These are phyloP conservation scores for Eulemur mongoz DNA, from an alignment of 2,797 vertebrate species.

Conservation along the genomic window DNA sequence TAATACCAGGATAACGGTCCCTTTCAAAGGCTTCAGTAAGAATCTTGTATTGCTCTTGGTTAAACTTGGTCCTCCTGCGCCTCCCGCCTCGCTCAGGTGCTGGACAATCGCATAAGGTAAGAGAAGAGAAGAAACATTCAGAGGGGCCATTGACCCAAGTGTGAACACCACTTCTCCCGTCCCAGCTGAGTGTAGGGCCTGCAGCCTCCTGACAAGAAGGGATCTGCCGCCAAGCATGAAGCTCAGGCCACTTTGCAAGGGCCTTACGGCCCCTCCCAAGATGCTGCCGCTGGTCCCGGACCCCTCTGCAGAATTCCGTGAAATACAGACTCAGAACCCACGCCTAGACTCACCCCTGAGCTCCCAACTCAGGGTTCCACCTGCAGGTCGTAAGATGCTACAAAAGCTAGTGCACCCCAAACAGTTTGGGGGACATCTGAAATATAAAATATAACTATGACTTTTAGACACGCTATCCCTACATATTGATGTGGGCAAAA, in stretches of 20 bases:
- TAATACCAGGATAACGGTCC: not conserved
- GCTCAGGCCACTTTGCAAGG: too few relatives aligned
- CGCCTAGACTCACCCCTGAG: not conserved
- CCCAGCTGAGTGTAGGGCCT: not conserved
- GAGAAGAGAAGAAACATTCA: not conserved
- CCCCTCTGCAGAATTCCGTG: too few relatives aligned
- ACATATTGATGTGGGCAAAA: not conserved
- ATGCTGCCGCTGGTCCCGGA: not conserved
- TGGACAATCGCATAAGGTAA: not conserved
- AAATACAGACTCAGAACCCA: not conserved
- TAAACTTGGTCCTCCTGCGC: not conserved
- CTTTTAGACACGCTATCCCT: not conserved
- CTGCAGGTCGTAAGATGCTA: rapidly evolving
- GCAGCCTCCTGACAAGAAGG: not conserved
- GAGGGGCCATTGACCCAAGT: too few relatives aligned
- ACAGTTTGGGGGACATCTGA: not conserved
- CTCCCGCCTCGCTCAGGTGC: not conserved
- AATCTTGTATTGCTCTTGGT: not conserved
- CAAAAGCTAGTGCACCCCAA: not conserved
- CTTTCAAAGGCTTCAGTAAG: not conserved
- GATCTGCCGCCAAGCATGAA: not conserved
- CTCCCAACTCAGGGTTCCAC: not conserved
- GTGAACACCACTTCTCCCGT: not conserved
- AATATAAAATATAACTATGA: not conserved
- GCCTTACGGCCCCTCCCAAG: not conserved